These are phyloP conservation scores for Oryzias woworae DNA, from an alignment of 2,113 vertebrate species.

Conservation along the genomic window DNA sequence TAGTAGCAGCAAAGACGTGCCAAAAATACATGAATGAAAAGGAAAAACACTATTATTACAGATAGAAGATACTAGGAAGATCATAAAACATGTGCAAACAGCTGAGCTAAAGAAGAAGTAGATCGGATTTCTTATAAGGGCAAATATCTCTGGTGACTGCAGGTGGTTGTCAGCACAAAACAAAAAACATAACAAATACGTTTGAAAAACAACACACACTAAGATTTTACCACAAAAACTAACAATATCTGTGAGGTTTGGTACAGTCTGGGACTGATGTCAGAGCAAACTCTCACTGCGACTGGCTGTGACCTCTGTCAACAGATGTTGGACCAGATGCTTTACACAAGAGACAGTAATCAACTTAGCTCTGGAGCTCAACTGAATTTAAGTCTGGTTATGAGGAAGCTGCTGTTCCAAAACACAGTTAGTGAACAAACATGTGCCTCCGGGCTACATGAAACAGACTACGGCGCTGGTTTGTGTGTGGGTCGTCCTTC, in stretches of 20 bases:
- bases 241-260: not conserved
- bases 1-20: not conserved
- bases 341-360: slow-evolving; percentile 65
- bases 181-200: not conserved
- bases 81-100: not conserved
- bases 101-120: not conserved
- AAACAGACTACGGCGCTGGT: slow-evolving; percentile 7
- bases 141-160: no score
- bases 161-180: no score
- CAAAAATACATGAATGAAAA: slow-evolving; percentile 1
- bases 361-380: slow-evolving; percentile 55
- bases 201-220: not conserved
- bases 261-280: slow-evolving; percentile 16
- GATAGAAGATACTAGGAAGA: no score
- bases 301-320: slow-evolving; percentile 43
- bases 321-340: slow-evolving; percentile 66
- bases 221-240: not conserved
- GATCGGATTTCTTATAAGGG: no score
- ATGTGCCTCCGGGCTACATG: slow-evolving; percentile 23
- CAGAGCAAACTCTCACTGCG: slow-evolving; percentile 41
- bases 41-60: not conserved
- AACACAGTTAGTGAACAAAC: slow-evolving; percentile 41
- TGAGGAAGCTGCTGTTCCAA: slow-evolving; percentile 41
- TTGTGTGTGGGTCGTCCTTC: not conserved
- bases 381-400: slow-evolving; percentile 50